Evolutionary conservation across 1,140 invertebrate genomes (phyloP), one percentile per base, ranked within the genome.

Genomic region (Drosophila orosa): DNA sequence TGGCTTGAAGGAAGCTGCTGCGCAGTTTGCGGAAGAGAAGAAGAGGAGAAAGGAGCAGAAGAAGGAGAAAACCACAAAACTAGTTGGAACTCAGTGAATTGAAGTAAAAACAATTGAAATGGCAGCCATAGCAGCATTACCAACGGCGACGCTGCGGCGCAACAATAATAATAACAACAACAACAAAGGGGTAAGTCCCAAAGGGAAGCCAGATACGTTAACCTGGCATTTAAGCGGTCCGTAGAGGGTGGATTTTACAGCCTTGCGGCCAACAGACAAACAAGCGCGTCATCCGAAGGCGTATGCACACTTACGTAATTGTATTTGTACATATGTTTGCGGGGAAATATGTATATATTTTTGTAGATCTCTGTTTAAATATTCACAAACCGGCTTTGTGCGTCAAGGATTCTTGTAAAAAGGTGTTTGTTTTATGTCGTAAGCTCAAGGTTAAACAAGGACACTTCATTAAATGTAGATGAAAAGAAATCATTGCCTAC

Each of bases 141-240:
- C 68, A 60, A 60, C 78, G 58, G 29, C 59, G 44, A 55, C 56
- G 44, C 24, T 55, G 35, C 52, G 69, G 15, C 73, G 62, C 47
- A 79, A 50, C 56, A 86, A 55, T 50, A 78, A 37, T 50, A 74
- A 50, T 42, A 79, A 50, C 56, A 86, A 55, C 47, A 78, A 37
- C 55, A 74, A 50, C 40, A 87, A 87, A 72, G 84, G 84, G 84
- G 84, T 87, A 84, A 87, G 84, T 84, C 35, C 15, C 29, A 39
- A 48, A 31, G 50, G 40, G 62, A 67, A 55, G 60, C 62, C 48
- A 74, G 63, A 45, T 50, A 31, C 63, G 57, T 66, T 89, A 89
- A 87, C 84, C 84, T 87, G 84, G 84, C 62, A 80, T 74, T 89
- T 68, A 80, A 67, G 65, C 73, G 66, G 58, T 50, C 47, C 63